A percentile compares a stretch with the other conserved stretches of the same genome.
These are phyloP conservation scores for Hyles euphorbiae DNA, from an alignment of 1,140 invertebrate species.

Conservation along the genomic window DNA sequence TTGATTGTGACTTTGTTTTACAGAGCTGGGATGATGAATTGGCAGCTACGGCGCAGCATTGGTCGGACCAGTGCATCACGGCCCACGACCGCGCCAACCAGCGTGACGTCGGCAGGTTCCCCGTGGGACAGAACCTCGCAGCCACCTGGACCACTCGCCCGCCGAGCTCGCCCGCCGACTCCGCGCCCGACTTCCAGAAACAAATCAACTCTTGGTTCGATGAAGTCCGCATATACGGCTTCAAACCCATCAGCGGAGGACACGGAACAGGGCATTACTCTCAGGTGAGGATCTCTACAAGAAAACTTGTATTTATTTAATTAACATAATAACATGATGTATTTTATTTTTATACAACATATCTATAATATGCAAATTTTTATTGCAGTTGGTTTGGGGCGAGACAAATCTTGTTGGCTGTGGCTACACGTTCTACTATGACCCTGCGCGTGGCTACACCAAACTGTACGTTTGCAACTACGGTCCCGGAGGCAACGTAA, in stretches of 20 bases:
- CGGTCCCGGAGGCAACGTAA: conserved; percentile 87
- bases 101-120: conserved; percentile 80
- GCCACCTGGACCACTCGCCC: conserved; percentile 85
- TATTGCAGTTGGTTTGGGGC: conserved; percentile 85
- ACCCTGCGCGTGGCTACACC: conserved; percentile 81
- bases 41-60: conserved; percentile 86
- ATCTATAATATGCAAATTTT: conserved; percentile 12
- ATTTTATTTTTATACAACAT: conserved; percentile 10
- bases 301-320: not conserved
- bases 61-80: conserved; percentile 87
- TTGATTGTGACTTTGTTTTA: conserved; percentile 12
- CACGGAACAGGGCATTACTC: conserved; percentile 87
- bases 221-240: conserved; percentile 84
- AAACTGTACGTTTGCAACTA: conserved; percentile 93
- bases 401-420: conserved; percentile 87
- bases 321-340: not conserved
- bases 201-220: conserved; percentile 88
- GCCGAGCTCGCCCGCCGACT: conserved; percentile 75
- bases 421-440: conserved; percentile 87
- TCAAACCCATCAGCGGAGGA: conserved; percentile 78
- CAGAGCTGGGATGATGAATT: conserved; percentile 92
- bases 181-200: conserved; percentile 82
- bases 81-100: conserved; percentile 80
- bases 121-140: conserved; percentile 89
- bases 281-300: conserved; percentile 75